Conservation (phyloP, 2,797 vertebrate genomes). For the Peromyscus melanophrys region DNA sequence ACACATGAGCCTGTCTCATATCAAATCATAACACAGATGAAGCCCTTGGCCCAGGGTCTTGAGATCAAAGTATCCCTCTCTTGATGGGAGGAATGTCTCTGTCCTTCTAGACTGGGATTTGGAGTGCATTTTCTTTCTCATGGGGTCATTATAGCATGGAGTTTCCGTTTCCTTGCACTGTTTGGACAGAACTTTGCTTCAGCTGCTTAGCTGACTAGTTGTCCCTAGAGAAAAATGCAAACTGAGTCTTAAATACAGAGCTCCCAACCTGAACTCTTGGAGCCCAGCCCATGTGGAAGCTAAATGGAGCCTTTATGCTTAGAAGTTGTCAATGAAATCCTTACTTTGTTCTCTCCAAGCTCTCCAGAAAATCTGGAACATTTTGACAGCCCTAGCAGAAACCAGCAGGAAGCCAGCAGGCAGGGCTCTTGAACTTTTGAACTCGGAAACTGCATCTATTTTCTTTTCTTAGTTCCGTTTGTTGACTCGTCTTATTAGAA, state of each 20-base stretch:
- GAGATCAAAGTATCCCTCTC: neutral
- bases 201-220: neutral
- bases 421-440: slow-evolving; percentile 79
- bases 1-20: neutral
- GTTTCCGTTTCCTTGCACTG: slow-evolving; percentile 9
- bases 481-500: slow-evolving; percentile 82
- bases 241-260: slow-evolving; percentile 57
- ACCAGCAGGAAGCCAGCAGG: neutral
- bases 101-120: neutral
- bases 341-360: neutral
- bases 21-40: neutral
- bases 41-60: neutral
- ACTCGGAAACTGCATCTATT: slow-evolving; percentile 72
- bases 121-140: neutral
- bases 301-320: slow-evolving; percentile 46
- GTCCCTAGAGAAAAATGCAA: slow-evolving; percentile 45
- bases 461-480: slow-evolving; percentile 79
- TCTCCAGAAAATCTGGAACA: slow-evolving; percentile 20
- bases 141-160: neutral
- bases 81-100: neutral
- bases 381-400: neutral
- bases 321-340: slow-evolving; percentile 62
- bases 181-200: neutral
- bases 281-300: neutral
- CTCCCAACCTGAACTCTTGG: neutral